Base-by-base conservation (phyloP, 2,888 invertebrate species). In the Campoplex nolae region DNA sequence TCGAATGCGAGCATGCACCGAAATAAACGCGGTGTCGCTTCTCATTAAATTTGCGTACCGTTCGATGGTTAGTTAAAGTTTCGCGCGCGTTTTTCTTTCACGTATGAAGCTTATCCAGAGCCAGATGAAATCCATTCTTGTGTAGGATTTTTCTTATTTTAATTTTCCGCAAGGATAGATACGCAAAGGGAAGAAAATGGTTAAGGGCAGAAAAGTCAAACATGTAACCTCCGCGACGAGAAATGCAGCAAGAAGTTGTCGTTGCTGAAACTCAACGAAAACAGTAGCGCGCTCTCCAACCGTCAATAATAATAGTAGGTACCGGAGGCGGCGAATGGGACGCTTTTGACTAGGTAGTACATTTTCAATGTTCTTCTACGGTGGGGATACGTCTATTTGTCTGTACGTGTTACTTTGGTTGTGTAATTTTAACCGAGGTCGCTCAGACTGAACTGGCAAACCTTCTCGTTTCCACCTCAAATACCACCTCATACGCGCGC, bases 231-330 rank as follows among this genome's bases (percentile, higher is more conserved):
- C 58, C 45, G 74, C 28, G 23, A 23, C 48, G 45, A 73, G 62
- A 73, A 45, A 81, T 75, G 62, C 81, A 58, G 70, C 58, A 58
- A 65, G 74, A 85, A 87, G 87, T 81, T 85, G 81, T 68, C 73
- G 73, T 82, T 23, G 23, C 23, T 88, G 88, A 84, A 87, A 87
- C 83, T 62, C 82, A 83, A 89, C 87, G 87, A 88, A 89, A 89
- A 87, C 71, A 82, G 67, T 38, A 70, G 28, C 45, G 28, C 45
- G 73, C 62, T 70, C 28, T 35, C 58, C 58, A 73, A 79, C 51
- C 65, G 67, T 65, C 83, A 45, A 70, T 54, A 23, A 58, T 75
- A 67, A 38, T 45, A 79, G 76, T n/a, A n/a, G n/a, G n/a, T 16
- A 65, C 23, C 23, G 23, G 23, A 58, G 28, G 73, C 58, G 71